A percentile compares a stretch with the other conserved stretches of the same genome.
Conservation (phyloP, 2,113 vertebrate species). For the Tautogolabrus adspersus region DNA sequence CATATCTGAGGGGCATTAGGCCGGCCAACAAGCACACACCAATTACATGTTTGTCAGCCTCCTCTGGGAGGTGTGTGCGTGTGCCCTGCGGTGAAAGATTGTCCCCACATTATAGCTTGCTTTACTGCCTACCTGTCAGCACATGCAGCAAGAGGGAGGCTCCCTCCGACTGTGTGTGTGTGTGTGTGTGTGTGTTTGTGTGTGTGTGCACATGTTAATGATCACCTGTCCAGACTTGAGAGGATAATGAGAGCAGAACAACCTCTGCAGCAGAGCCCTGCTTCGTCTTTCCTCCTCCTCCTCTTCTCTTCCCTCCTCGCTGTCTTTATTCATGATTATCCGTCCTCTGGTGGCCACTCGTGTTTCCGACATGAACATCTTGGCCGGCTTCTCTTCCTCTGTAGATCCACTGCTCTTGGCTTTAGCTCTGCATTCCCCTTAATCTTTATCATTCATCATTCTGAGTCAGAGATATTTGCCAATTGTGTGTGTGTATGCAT, state of each 20-base stretch:
- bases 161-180: conserved; percentile 1
- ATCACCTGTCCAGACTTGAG: conserved; percentile 75
- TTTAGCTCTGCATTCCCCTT: background rate
- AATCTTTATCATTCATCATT: conserved; percentile 11
- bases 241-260: conserved; percentile 56
- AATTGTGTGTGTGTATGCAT: background rate
- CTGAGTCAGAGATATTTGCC: conserved; percentile 9
- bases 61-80: conserved; percentile 36
- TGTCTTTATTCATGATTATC: background rate
- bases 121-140: conserved; percentile 65
- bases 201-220: conserved; percentile 45
- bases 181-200: conserved; percentile 41
- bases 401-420: background rate
- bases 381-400: background rate
- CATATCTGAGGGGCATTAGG: conserved; percentile 33
- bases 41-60: conserved; percentile 54
- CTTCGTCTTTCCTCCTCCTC: background rate
- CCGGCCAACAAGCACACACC: conserved; percentile 6
- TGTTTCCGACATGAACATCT: background rate
- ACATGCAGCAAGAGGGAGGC: conserved; percentile 53
- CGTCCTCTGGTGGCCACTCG: background rate
- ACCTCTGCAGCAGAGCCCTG: conserved; percentile 26
- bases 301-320: background rate
- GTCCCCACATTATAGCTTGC: conserved; percentile 32
- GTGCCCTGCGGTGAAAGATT: background rate